Percentiles rank a stretch among this genome's conserved stretches.
Evolutionary conservation across 2,888 invertebrate species (phyloP).

Genomic region (Panopea generosa): DNA sequence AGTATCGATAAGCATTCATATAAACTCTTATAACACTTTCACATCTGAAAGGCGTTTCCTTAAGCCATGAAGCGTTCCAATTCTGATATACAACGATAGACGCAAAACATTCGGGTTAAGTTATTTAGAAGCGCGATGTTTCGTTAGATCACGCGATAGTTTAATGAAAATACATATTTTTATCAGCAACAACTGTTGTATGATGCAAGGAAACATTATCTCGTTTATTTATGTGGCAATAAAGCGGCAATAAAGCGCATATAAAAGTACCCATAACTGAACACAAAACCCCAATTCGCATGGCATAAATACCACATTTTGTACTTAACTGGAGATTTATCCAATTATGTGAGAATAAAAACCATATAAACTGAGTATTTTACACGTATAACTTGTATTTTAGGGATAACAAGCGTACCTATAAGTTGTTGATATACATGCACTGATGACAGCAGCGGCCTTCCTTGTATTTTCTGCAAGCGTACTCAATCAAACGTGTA

Average conservation of each 20-base stretch:
- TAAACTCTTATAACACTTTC: too few species aligned
- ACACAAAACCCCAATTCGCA: background rate
- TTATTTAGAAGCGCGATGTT: background rate
- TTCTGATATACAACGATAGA: too few species aligned
- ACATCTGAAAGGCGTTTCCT: too few species aligned
- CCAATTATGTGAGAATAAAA: slow-evolving; percentile 45
- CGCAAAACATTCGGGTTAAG: too few species aligned
- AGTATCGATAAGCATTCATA: too few species aligned
- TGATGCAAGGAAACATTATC: slow-evolving; percentile 11
- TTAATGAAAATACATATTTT: too few species aligned
- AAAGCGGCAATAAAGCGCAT: slow-evolving; percentile 27
- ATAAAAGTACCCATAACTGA: background rate
- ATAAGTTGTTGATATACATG: too few species aligned
- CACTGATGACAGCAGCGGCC: too few species aligned
- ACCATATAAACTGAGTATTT: slow-evolving; percentile 20
- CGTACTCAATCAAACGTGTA: too few species aligned
- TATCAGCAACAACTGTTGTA: slow-evolving; percentile 6
- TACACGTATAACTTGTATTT: slow-evolving; percentile 11
- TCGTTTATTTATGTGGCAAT: slow-evolving; percentile 26
- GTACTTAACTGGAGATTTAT: slow-evolving; percentile 24
- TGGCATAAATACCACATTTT: slow-evolving; percentile 21
- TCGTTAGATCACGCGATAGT: background rate
- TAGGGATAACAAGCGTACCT: too few species aligned
- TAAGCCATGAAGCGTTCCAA: too few species aligned
- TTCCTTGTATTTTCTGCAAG: too few species aligned